phyloP scores from a whole-genome alignment of 2,113 vertebrate species.

The Ardeotis arabs region DNA sequence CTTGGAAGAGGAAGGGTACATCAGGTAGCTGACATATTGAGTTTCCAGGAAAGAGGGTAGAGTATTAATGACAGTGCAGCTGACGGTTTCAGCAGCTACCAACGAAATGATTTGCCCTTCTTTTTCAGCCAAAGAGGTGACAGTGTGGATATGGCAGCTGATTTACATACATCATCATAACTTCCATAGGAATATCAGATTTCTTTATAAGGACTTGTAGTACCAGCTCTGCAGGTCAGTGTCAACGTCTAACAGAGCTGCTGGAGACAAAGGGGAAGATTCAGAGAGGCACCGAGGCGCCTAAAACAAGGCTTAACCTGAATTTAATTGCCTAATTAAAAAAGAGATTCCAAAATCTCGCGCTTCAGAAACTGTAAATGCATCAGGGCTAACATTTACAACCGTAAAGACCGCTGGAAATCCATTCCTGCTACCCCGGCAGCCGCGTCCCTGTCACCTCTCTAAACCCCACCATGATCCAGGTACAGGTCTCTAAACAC shows the following conservation, averaged over 20 bases:
- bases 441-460: background rate
- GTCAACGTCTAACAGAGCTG: background rate
- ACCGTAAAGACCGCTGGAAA: background rate
- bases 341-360: background rate
- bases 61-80: constrained; percentile 57
- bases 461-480: background rate
- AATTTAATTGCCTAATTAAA: constrained; percentile 48
- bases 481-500: background rate
- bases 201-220: constrained; percentile 32
- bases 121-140: constrained; percentile 54
- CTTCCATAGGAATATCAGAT: constrained; percentile 31
- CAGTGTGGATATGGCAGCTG: background rate
- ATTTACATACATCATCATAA: constrained; percentile 47
- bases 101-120: constrained; percentile 51
- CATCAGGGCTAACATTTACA: background rate
- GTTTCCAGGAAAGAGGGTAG: constrained; percentile 62
- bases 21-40: constrained; percentile 62
- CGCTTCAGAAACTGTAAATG: constrained; percentile 12
- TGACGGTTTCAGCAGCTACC: constrained; percentile 61
- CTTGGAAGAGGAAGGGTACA: constrained; percentile 72
- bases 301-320: constrained; percentile 24
- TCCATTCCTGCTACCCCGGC: background rate
- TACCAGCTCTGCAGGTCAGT: background rate
- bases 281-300: background rate
- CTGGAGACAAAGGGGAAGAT: constrained; percentile 25